Evolutionary conservation across 2,797 vertebrate species (phyloP).

Genomic region (Pristis pectinata): DNA sequence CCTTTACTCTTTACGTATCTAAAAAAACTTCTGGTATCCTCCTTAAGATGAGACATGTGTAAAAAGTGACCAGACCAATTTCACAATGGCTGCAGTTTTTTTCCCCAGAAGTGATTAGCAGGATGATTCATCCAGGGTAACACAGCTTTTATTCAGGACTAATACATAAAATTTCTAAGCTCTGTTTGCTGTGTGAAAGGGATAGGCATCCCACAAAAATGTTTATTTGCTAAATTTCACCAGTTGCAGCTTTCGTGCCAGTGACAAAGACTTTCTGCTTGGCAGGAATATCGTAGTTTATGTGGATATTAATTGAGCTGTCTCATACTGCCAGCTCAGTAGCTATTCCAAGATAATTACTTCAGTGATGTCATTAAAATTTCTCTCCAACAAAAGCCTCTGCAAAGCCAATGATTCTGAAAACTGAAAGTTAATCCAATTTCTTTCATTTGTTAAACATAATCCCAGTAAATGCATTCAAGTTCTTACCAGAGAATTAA

Average conservation of each 20-base stretch:
- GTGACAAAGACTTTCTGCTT: not conserved
- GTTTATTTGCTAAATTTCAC: not conserved
- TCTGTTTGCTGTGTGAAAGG: no score
- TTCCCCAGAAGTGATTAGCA: no score
- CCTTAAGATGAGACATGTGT: no score
- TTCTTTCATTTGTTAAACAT: not conserved
- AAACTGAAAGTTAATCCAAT: not conserved
- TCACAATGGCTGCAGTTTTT: no score
- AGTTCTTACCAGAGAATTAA: not conserved
- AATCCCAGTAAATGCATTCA: constrained; percentile 9
- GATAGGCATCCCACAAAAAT: not conserved
- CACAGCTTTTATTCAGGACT: no score
- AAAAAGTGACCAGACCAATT: no score
- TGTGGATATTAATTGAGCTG: not conserved
- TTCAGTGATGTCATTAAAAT: not conserved
- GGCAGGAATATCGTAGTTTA: not conserved
- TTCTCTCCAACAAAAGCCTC: not conserved
- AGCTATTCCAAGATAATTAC: not conserved
- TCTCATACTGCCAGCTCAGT: not conserved
- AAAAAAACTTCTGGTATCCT: no score
- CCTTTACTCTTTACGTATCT: no score
- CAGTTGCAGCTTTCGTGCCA: not conserved
- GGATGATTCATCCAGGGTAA: no score
- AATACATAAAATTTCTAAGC: no score
- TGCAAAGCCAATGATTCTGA: not conserved